Percentiles rank a stretch among this genome's conserved stretches.
Evolutionary conservation across 2,888 invertebrate species (phyloP).

Genomic region (Adelphocoris suturalis): DNA sequence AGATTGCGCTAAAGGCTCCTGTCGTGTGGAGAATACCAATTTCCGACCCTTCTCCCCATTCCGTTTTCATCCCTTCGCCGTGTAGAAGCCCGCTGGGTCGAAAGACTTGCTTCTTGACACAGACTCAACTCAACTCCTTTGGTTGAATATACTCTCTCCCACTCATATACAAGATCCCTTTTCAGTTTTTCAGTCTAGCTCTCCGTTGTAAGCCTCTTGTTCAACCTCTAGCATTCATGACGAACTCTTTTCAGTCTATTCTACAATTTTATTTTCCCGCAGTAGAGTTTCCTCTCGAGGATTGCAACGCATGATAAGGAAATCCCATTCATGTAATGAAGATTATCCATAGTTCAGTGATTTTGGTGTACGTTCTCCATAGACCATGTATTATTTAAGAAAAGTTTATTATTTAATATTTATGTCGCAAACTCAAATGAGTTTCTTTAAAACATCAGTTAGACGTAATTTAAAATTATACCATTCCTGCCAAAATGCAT

Average conservation of each 20-base stretch:
- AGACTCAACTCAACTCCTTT: neutral
- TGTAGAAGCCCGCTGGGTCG: neutral
- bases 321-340: neutral
- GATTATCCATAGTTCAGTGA: too few relatives aligned
- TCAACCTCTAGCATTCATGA: neutral
- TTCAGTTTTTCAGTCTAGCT: neutral
- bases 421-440: too few relatives aligned
- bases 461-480: too few relatives aligned
- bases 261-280: neutral
- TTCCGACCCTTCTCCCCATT: slow-evolving; percentile 50
- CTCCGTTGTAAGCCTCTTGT: neutral
- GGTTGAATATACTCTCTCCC: neutral
- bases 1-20: slow-evolving; percentile 61
- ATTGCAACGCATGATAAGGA: neutral
- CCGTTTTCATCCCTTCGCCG: slow-evolving; percentile 33
- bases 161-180: neutral
- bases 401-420: too few relatives aligned
- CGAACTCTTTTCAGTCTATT: neutral
- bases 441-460: too few relatives aligned
- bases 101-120: slow-evolving; percentile 33
- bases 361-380: too few relatives aligned
- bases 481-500: too few relatives aligned
- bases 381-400: too few relatives aligned
- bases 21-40: slow-evolving; percentile 61
- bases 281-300: neutral